Evolutionary conservation across 2,888 invertebrate genomes (phyloP).

Genomic region (Gandaritis pyraliata): DNA sequence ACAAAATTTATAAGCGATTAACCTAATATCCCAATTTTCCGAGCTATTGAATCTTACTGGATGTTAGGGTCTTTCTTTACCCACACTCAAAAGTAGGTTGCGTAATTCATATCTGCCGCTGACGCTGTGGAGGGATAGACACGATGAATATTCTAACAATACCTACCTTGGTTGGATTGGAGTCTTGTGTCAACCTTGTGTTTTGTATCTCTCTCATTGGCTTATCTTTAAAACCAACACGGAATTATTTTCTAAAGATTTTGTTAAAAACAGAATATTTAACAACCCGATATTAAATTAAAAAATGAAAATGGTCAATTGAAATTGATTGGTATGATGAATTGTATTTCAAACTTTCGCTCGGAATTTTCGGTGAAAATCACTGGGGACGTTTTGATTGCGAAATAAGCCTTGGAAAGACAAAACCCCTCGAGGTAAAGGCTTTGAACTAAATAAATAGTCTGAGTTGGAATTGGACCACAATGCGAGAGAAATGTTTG

Average conservation of each 20-base stretch:
- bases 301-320: conserved; percentile 29
- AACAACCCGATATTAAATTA: conserved; percentile 9
- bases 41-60: conserved; percentile 51
- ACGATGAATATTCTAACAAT: background rate
- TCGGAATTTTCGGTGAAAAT: conserved; percentile 40
- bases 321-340: conserved; percentile 36
- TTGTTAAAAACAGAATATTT: conserved; percentile 8
- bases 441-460: conserved; percentile 53
- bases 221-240: no score
- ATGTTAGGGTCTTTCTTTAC: conserved; percentile 48
- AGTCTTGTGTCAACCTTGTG: background rate
- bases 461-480: conserved; percentile 44
- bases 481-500: conserved; percentile 30
- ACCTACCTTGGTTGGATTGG: background rate
- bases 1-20: conserved; percentile 51
- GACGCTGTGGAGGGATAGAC: conserved; percentile 2
- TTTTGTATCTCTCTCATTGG: background rate
- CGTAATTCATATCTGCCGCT: conserved; percentile 23
- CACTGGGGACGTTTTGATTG: conserved; percentile 55
- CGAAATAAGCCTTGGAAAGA: conserved; percentile 57
- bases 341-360: conserved; percentile 35
- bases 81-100: conserved; percentile 35
- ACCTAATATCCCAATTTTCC: conserved; percentile 55
- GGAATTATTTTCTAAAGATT: no score
- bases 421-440: conserved; percentile 51